These are phyloP conservation scores for Tetragnatha montana DNA, from an alignment of 2,888 invertebrate genomes.

Conservation along the genomic window DNA sequence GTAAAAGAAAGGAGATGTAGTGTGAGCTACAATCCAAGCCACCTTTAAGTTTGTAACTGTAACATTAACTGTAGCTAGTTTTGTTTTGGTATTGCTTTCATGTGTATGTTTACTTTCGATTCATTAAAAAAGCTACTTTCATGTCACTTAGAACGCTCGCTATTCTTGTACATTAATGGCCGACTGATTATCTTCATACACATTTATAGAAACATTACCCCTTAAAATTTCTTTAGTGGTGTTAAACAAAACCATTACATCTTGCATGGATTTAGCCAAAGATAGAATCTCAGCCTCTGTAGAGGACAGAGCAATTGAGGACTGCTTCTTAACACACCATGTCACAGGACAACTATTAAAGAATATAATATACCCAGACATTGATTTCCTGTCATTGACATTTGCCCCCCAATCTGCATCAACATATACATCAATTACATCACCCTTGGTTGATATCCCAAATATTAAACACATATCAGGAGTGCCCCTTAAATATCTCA, in stretches of 20 bases:
- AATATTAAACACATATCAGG: not conserved
- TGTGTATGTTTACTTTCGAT: no score
- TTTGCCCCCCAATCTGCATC: not conserved
- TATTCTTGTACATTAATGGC: conserved; percentile 15
- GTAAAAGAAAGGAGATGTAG: no score
- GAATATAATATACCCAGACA: conserved; percentile 13
- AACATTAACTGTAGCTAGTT: no score
- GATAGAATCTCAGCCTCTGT: conserved; percentile 15
- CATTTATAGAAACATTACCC: not conserved
- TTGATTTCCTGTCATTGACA: conserved; percentile 12
- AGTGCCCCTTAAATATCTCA: not conserved
- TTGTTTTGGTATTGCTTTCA: no score
- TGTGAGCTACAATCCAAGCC: no score
- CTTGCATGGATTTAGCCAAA: conserved; percentile 28
- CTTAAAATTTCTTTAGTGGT: conserved; percentile 20
- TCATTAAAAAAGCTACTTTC: no score
- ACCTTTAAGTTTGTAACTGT: no score
- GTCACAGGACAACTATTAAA: conserved; percentile 10
- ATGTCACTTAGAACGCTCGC: no score
- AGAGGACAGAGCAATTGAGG: conserved; percentile 20
- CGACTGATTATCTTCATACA: conserved; percentile 35
- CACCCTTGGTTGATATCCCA: not conserved
- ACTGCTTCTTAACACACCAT: conserved; percentile 18
- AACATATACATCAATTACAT: not conserved
- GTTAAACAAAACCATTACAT: conserved; percentile 12